Evolutionary conservation across 2,113 vertebrate genomes (phyloP), one percentile per base, ranked within the genome.

Genomic region (Triplophysa tibetana): DNA sequence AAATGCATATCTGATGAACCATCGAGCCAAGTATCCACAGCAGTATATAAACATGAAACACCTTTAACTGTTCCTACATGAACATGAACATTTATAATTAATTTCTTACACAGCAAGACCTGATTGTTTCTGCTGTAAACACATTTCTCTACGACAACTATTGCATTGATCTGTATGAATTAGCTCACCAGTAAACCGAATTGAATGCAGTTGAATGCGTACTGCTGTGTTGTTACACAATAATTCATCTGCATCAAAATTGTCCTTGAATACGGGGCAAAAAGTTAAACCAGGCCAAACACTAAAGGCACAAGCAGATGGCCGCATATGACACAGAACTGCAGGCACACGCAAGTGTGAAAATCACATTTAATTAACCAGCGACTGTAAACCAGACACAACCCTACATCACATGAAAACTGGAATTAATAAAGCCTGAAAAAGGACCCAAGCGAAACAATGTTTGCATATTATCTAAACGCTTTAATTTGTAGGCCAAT

Each of bases 221-320:
- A 75, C 21, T 12, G 8, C 62, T 66, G 45, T 9, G 26, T 26
- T 26, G 43, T 83, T 83, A 68, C 63, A 61, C 79, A 83, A 83
- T 21, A 75, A 79, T 69, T 83, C 52, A 83, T 83, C 70, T 76
- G 72, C 77, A 79, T 76, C 23, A 54, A 70, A 60, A 50, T 23
- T 23, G 23, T 64, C 38, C 52, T 62, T 65, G 61, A 79, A 79
- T 83, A 83, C 75, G 45, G 81, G 77, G 63, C 77, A 83, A 77
- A 38, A 79, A 63, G 66, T 78, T 60, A 69, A 83, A 75, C 45
- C 63, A 75, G 70, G 81, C 29, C 48, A 83, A 78, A 62, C 66
- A 75, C 79, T 50, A 8, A 63, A 67, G 63, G 56, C 77, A 43
- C 17, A 56, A 61, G 70, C 54, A 74, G 81, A 79, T 79, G 66